phyloP scores from a whole-genome alignment of 2,888 invertebrate species.

The Zhuqinia jingwanae region DNA sequence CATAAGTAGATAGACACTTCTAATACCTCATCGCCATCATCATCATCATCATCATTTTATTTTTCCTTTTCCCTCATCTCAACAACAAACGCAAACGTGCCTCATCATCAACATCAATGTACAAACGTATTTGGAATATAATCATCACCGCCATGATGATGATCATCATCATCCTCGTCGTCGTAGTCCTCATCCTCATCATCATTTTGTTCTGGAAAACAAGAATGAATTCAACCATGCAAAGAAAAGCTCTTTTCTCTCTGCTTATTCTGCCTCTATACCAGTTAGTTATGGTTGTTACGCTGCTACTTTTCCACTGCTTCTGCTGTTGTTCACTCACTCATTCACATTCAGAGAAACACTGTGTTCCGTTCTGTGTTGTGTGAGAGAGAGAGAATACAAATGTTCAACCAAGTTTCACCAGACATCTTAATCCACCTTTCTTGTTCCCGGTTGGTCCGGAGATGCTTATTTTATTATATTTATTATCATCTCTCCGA shows the following conservation, averaged over 20 bases:
- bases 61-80: conserved; percentile 13
- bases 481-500: conserved; percentile 36
- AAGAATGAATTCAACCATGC: conserved; percentile 55
- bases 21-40: conserved; percentile 62
- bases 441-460: conserved; percentile 34
- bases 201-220: conserved; percentile 31
- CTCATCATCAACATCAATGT: conserved; percentile 62
- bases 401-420: conserved; percentile 59
- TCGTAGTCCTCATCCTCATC: no score
- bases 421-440: conserved; percentile 69
- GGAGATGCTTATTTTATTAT: neutral
- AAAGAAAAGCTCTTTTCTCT: conserved; percentile 21
- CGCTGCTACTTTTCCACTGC: no score
- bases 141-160: conserved; percentile 49
- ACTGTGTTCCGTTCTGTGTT: no score
- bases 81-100: conserved; percentile 28
- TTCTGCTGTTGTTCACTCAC: conserved; percentile 11
- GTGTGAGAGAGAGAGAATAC: conserved; percentile 66
- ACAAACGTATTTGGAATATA: conserved; percentile 15
- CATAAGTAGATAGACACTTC: conserved; percentile 66
- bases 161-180: conserved; percentile 42
- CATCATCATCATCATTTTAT: conserved; percentile 48
- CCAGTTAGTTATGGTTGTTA: conserved; percentile 30
- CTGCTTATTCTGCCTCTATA: no score
- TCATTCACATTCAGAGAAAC: conserved; percentile 44